Conservation (phyloP, 2,113 vertebrate genomes). For the Nerophis lumbriciformis region DNA sequence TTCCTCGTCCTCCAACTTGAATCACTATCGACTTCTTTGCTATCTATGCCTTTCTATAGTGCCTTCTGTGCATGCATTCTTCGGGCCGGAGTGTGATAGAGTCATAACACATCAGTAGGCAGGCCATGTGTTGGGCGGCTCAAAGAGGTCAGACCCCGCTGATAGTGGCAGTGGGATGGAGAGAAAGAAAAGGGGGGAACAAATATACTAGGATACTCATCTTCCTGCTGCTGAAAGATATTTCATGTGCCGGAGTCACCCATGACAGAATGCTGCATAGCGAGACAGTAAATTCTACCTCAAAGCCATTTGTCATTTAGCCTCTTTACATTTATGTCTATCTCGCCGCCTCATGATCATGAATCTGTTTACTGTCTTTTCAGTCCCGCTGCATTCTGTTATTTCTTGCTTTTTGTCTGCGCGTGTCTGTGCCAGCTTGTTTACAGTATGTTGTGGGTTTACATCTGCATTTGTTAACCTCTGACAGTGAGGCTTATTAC, state of each 20-base stretch:
- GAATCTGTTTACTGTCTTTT: constrained; percentile 6
- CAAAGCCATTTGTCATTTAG: constrained; percentile 35
- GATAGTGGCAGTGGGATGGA: constrained; percentile 40
- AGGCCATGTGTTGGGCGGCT: constrained; percentile 38
- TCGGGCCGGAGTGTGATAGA: constrained; percentile 21
- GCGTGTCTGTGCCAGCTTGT: background rate
- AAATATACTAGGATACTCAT: constrained; percentile 15
- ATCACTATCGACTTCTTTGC: constrained; percentile 2
- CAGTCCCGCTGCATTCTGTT: constrained; percentile 9
- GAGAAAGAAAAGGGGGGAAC: background rate
- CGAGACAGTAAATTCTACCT: constrained; percentile 50
- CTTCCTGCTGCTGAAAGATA: constrained; percentile 31
- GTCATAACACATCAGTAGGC: constrained; percentile 55
- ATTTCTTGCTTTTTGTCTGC: constrained; percentile 1
- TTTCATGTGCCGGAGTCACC: constrained; percentile 42
- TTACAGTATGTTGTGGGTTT: background rate
- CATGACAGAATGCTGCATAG: constrained; percentile 39
- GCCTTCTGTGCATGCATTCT: constrained; percentile 13
- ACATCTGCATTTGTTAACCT: constrained; percentile 10
- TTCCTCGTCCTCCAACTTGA: constrained; percentile 2
- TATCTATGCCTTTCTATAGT: background rate
- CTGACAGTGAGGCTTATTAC: constrained; percentile 19
- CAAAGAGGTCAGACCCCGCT: constrained; percentile 58
- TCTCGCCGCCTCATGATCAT: constrained; percentile 3
- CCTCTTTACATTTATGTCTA: constrained; percentile 6